Percentiles rank a stretch among this genome's conserved stretches.
Conservation (phyloP, 23 tunicate genomes). For the Clavelina lepadiformis region DNA sequence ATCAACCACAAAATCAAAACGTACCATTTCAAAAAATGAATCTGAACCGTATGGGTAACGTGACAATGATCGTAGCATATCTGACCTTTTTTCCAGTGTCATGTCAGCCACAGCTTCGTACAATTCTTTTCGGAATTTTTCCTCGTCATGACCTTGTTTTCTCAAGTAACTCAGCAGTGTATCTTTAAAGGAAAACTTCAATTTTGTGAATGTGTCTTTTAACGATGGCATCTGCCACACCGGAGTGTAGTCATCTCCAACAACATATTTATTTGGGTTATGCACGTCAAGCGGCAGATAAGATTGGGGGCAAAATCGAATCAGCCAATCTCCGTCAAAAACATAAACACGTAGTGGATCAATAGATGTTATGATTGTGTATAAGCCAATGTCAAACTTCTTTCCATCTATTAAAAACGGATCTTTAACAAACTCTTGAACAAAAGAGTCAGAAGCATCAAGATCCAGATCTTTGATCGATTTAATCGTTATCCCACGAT, state of each 20-base stretch:
- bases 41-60: constrained; percentile 35
- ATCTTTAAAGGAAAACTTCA: constrained; percentile 58
- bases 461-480: constrained; percentile 52
- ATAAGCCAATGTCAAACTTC: constrained; percentile 92
- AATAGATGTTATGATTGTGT: constrained; percentile 85
- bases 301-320: constrained; percentile 77
- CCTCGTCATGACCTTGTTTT: constrained; percentile 21
- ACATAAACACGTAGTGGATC: constrained; percentile 81
- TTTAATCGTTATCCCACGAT: constrained; percentile 79
- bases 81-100: constrained; percentile 43
- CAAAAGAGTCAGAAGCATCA: constrained; percentile 59
- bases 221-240: constrained; percentile 86
- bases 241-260: constrained; percentile 96
- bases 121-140: constrained; percentile 21
- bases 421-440: constrained; percentile 67
- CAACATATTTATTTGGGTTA: constrained; percentile 75
- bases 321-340: constrained; percentile 75
- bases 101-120: constrained; percentile 69
- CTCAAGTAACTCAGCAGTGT: constrained; percentile 24
- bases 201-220: constrained; percentile 17
- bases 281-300: constrained; percentile 78
- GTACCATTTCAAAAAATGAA: constrained; percentile 82
- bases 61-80: constrained; percentile 23
- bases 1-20: constrained; percentile 94
- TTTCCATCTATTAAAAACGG: constrained; percentile 70